Evolutionary conservation across 2,888 invertebrate genomes (phyloP), one percentile per base, ranked within the genome.

Genomic region (Charanyca ferruginea): DNA sequence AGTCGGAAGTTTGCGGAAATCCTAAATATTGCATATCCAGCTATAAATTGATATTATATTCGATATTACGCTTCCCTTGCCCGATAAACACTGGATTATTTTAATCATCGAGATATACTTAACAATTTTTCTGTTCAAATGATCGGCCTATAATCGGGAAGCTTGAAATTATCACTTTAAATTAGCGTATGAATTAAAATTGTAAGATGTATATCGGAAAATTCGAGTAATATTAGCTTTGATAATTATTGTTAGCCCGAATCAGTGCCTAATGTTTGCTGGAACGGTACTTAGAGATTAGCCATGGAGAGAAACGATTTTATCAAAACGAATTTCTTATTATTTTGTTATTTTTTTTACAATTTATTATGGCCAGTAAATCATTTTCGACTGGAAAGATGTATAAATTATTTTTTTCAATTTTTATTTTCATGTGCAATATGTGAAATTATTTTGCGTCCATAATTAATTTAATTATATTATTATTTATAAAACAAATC

Each of bases 391-490:
- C 65, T 52, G 47, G 35, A 47, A 51, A 35, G 59, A 59, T 73
- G 64, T 72, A 51, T 38, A 38, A 38, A 38, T 38, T 38, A 38
- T 38, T 38, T 47, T 38, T 75, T 81, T 76, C 68, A 73, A 77
- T 72, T 80, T 66, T 77, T 69, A 86, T 87, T 85, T 84, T 85
- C 80, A 87, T 90, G 95, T 95, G 95, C 95, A 95, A 95, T 95
- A 95, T 88, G 83, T 89, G 91, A 90, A 94, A 94, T 92, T 91
- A 86, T 89, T 93, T 95, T 95, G 93, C 95, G 95, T 95, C 95
- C 95, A 94, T 92, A 89, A 89, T 90, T 85, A 77, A 85, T 88
- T 85, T 86, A 81, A 84, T 80, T 81, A 73, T 78, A 76, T 72
- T 78, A 58, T 69, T 87, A 85, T 87, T 86, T 87, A 87, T 85